Evolutionary conservation across 2,797 vertebrate genomes (phyloP).

Genomic region (Sarcoramphus papa): DNA sequence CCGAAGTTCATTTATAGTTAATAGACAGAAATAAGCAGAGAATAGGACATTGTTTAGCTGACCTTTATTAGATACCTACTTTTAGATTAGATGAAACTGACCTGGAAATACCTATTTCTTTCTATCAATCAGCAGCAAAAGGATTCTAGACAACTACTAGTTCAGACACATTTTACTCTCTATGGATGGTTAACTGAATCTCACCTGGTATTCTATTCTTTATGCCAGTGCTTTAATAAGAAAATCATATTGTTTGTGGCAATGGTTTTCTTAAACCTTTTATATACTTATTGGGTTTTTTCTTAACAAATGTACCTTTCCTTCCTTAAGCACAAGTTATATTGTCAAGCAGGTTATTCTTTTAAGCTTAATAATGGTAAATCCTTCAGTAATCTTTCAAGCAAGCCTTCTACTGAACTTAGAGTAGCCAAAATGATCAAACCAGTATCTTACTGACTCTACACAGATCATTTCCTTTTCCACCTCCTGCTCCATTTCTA

Average conservation of each 20-base stretch:
- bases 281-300: background rate
- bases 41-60: background rate
- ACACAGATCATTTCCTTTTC: background rate
- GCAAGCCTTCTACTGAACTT: background rate
- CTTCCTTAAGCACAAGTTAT: background rate
- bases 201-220: background rate
- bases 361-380: background rate
- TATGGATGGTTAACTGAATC: background rate
- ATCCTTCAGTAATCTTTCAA: background rate
- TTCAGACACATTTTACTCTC: background rate
- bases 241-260: background rate
- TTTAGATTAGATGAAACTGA: background rate
- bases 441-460: background rate
- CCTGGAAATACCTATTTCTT: background rate
- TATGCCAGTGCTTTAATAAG: background rate
- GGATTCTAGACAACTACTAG: background rate
- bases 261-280: background rate
- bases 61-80: background rate
- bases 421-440: background rate
- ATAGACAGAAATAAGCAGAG: background rate
- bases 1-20: background rate
- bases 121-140: background rate
- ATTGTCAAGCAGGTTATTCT: background rate
- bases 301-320: background rate
- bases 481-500: background rate